Base-by-base conservation (phyloP, 2,888 invertebrate genomes). In the Pristionchus maxplancki region DNA sequence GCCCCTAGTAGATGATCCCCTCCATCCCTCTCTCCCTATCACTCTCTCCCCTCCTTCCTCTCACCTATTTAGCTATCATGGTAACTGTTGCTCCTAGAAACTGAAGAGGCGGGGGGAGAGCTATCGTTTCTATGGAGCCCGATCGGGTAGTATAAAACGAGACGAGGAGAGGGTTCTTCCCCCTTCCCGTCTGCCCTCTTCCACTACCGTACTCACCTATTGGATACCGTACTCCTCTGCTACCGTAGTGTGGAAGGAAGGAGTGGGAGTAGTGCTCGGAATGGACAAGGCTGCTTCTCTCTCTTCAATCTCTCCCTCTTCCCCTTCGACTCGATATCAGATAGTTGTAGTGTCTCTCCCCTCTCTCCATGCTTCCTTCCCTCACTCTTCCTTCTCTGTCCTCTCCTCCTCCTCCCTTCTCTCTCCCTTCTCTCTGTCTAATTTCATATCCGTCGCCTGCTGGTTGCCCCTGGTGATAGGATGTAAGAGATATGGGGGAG, bases 401-500 rank as follows among this genome's bases (percentile, higher is more conserved):
- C 64, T 62, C 85, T 64, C 62, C 64, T 48, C 44, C n/a, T 85
- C 64, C 24, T 40, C 64, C 64, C n/a, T 44, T 28, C n/a, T 85
- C 85, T 85, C 37, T 40, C 62, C n/a, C 64, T 64, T 31, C 13
- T 44, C 40, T 85, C 58, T 64, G 62, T 85, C 85, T 85, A 85
- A 85, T 85, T 85, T 53, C 85, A 85, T 64, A 85, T 64, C 85
- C 37, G 53, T 53, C 58, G 53, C 28, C 48, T 31, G 48, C 31
- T 53, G 53, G 82, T 83, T 83, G 82, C 82, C 82, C 67, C 31
- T 53, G 82, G 82, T 83, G 82, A 83, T 83, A 53, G 53, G 50
- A 83, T 83, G 82, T 83, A 83, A 83, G 82, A 83, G 82, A 83
- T 83, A 83, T 53, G 82, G 44, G 34, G 78, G 82, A 83, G 53